Conservation (phyloP, 2,113 vertebrate species). For the Ameiurus melas region DNA sequence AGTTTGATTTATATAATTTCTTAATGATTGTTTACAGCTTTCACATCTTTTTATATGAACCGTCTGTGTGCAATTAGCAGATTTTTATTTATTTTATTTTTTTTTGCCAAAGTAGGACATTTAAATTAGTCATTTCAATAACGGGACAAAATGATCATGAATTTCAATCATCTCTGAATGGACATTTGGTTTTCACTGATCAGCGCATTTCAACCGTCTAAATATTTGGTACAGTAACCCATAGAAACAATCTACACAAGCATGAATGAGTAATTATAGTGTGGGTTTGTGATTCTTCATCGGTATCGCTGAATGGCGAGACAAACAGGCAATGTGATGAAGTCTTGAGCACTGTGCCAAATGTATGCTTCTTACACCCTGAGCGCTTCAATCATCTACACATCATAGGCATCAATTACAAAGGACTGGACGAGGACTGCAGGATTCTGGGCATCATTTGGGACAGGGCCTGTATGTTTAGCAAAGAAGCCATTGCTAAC, state of each 20-base stretch:
- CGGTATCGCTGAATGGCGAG: not conserved
- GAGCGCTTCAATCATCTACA: not conserved
- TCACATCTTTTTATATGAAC: not conserved
- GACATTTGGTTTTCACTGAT: not conserved
- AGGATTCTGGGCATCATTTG: not conserved
- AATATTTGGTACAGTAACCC: not conserved
- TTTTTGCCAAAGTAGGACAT: not conserved
- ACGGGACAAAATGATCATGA: not conserved
- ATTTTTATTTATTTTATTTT: not conserved
- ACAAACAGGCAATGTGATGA: not conserved
- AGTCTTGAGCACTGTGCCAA: conserved; percentile 9
- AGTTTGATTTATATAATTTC: not conserved
- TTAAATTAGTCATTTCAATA: not conserved
- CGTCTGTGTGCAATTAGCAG: not conserved
- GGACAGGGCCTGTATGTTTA: not conserved
- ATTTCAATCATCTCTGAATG: not conserved
- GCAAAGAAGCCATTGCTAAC: not conserved
- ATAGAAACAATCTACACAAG: not conserved
- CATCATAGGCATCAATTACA: not conserved
- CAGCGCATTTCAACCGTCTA: not conserved
- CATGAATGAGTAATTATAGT: not conserved
- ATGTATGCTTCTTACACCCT: conserved; percentile 5
- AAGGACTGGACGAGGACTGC: not conserved
- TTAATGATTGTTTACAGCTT: not conserved
- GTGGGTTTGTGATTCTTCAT: not conserved